phyloP scores from a whole-genome alignment of 2,113 vertebrate species.

The Picathartes gymnocephalus region DNA sequence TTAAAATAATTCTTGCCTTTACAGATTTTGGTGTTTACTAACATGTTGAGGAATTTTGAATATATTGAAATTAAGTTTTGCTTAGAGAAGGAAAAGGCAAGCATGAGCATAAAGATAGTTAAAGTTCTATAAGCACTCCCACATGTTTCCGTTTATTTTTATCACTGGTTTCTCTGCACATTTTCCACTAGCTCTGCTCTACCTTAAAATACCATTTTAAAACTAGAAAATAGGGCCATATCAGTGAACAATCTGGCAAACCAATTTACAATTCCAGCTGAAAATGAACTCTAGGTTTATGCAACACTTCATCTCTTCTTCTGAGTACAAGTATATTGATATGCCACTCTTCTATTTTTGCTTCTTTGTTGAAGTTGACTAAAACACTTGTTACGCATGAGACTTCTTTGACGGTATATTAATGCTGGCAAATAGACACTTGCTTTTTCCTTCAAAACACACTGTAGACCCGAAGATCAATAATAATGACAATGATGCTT shows the following conservation, averaged over 20 bases:
- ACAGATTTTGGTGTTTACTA: background rate
- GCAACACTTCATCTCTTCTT: background rate
- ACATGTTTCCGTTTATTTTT: background rate
- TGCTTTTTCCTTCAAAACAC: background rate
- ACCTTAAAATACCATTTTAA: background rate
- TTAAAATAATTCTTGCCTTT: background rate
- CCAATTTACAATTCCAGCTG: background rate
- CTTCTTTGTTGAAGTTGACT: background rate
- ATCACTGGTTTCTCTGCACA: background rate
- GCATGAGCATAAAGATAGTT: background rate
- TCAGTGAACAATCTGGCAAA: background rate
- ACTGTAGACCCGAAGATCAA: background rate
- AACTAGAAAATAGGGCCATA: background rate
- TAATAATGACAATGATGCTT: background rate
- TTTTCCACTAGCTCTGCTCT: background rate
- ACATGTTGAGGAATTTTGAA: background rate
- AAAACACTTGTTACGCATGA: background rate
- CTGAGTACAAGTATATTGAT: background rate
- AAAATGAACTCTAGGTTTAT: background rate
- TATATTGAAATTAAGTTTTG: background rate
- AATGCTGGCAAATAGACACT: background rate
- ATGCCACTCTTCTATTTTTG: background rate
- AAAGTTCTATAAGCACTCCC: background rate
- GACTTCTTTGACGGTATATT: background rate
- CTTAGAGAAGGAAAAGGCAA: background rate